Evolutionary conservation across 2,113 vertebrate genomes (phyloP).

Genomic region (Hucho hucho): DNA sequence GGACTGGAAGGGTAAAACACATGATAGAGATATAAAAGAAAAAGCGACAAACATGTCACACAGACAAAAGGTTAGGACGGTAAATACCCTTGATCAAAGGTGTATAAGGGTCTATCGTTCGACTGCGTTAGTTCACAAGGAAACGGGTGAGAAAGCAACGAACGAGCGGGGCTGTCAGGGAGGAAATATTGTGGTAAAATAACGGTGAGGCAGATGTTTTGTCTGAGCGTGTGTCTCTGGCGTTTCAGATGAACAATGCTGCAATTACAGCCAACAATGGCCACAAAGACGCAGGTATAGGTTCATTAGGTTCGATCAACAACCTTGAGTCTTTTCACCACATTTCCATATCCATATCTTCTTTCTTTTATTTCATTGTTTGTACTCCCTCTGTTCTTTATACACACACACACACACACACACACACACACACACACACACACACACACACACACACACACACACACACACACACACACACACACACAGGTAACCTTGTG

Average conservation of each 20-base stretch:
- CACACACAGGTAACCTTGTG: no score
- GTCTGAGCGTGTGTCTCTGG: constrained; percentile 76
- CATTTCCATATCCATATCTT: constrained; percentile 51
- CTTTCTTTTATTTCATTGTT: constrained; percentile 19
- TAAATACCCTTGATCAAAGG: no score
- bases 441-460: no score
- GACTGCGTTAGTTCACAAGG: constrained; percentile 37
- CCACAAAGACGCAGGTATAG: constrained; percentile 73
- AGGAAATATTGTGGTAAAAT: constrained; percentile 80
- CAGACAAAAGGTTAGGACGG: not conserved
- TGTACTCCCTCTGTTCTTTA: not conserved
- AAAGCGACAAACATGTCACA: not conserved
- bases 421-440: constrained; percentile 7
- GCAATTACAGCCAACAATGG: constrained; percentile 83
- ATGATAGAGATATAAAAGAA: not conserved
- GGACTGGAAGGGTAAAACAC: not conserved
- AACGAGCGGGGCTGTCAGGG: constrained; percentile 68
- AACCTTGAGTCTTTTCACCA: constrained; percentile 73
- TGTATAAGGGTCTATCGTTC: constrained; percentile 83
- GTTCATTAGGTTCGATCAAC: constrained; percentile 82
- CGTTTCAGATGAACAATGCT: constrained; percentile 79
- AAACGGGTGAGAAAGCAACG: constrained; percentile 43
- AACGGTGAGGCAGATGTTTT: constrained; percentile 79
- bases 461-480: no score
- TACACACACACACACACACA: constrained; percentile 25